Evolutionary conservation across 2,113 vertebrate genomes (phyloP).

Genomic region (Rissa tridactyla): DNA sequence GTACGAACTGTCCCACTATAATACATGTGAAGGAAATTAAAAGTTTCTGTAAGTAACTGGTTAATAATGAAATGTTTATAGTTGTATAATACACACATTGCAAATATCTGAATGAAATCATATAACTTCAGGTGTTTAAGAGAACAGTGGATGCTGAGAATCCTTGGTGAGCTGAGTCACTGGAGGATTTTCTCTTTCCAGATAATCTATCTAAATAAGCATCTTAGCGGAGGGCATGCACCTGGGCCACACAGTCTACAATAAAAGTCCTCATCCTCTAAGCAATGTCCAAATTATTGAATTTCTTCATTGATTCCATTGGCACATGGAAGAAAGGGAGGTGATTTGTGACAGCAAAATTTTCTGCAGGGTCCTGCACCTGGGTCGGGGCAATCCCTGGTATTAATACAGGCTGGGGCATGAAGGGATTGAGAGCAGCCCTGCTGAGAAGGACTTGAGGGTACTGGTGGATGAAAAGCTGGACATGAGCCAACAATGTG

Average conservation of each 20-base stretch:
- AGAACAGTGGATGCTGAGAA: not conserved
- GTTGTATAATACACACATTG: not conserved
- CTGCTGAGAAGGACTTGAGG: too few relatives aligned
- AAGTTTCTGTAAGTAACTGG: not conserved
- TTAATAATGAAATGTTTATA: not conserved
- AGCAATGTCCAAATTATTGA: not conserved
- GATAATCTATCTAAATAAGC: not conserved
- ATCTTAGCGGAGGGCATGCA: not conserved
- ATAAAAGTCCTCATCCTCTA: not conserved
- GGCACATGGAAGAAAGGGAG: too few relatives aligned
- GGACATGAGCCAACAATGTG: too few relatives aligned
- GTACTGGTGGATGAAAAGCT: too few relatives aligned
- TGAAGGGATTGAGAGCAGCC: too few relatives aligned
- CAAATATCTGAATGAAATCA: not conserved
- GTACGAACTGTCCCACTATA: not conserved
- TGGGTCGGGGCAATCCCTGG: too few relatives aligned
- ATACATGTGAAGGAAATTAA: not conserved
- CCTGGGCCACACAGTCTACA: not conserved
- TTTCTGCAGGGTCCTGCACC: too few relatives aligned
- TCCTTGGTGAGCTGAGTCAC: not conserved
- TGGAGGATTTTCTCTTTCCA: not conserved
- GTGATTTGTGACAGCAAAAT: too few relatives aligned
- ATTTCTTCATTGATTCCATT: not conserved
- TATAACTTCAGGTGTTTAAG: not conserved
- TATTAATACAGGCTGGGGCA: too few relatives aligned